A percentile compares a stretch with the other conserved stretches of the same genome.
Conservation (phyloP, 2,888 invertebrate species). For the Lasioglossum vierecki region DNA sequence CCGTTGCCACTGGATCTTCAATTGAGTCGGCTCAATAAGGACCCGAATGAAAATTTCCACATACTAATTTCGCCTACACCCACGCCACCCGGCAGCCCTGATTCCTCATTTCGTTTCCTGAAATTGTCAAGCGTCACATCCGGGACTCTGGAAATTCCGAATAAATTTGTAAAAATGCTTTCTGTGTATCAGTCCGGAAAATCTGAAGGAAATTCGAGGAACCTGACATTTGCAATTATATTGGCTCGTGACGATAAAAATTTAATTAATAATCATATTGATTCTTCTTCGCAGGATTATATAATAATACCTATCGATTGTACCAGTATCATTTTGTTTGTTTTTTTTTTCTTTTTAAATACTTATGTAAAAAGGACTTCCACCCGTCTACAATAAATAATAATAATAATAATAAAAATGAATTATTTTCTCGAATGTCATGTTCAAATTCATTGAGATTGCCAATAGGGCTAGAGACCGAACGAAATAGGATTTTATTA, state of each 20-base stretch:
- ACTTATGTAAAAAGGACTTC: too few relatives aligned
- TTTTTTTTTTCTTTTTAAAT: too few relatives aligned
- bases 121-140: background rate
- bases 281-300: too few relatives aligned
- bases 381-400: too few relatives aligned
- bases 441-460: background rate
- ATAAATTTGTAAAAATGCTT: background rate
- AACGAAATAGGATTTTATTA: background rate
- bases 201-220: background rate
- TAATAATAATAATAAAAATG: too few relatives aligned
- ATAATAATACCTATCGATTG: too few relatives aligned
- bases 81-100: background rate
- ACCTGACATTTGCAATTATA: background rate
- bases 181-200: background rate
- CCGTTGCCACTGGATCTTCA: slow-evolving; percentile 47
- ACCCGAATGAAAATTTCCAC: slow-evolving; percentile 14
- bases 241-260: too few relatives aligned
- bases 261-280: too few relatives aligned
- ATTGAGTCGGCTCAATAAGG: slow-evolving; percentile 50
- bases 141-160: background rate
- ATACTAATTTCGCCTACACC: background rate
- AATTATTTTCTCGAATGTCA: background rate
- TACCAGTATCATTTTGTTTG: too few relatives aligned
- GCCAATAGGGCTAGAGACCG: background rate
- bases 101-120: background rate